phyloP scores from a whole-genome alignment of 1,140 invertebrate species.

The Augochlora pura region DNA sequence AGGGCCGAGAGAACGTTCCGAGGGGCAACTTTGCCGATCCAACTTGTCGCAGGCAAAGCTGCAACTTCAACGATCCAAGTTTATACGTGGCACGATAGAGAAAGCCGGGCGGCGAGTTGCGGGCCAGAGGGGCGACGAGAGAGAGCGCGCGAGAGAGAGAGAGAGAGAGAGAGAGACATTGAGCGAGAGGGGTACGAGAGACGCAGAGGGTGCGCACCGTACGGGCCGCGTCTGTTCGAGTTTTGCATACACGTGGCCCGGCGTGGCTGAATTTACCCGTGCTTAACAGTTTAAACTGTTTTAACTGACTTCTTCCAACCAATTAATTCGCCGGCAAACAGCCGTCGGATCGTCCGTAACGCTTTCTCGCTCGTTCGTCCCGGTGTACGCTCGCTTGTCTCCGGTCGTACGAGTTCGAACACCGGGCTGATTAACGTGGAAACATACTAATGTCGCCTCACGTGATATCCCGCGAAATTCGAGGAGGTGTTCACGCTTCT shows the following conservation, averaged over 20 bases:
- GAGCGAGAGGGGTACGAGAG: too few relatives aligned
- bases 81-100: conserved; percentile 33
- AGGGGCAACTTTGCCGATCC: conserved; percentile 50
- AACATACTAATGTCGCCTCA: too few relatives aligned
- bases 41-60: conserved; percentile 55
- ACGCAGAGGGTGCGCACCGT: too few relatives aligned
- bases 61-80: conserved; percentile 49
- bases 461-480: too few relatives aligned
- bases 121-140: too few relatives aligned
- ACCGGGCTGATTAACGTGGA: too few relatives aligned
- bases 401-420: too few relatives aligned
- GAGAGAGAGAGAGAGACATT: too few relatives aligned
- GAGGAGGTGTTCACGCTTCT: too few relatives aligned
- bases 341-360: neutral
- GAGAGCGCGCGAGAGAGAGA: too few relatives aligned
- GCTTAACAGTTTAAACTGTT: conserved; percentile 20
- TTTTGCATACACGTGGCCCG: conserved; percentile 12
- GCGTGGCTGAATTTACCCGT: conserved; percentile 30
- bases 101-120: conserved; percentile 1
- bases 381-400: too few relatives aligned
- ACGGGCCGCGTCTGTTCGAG: conserved; percentile 1
- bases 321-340: conserved; percentile 17
- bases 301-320: conserved; percentile 31
- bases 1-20: conserved; percentile 30
- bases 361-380: neutral